A percentile compares a stretch with the other conserved stretches of the same genome.
These are phyloP conservation scores for Gopherus evgoodei DNA, from an alignment of 2,113 vertebrate species.

Conservation along the genomic window DNA sequence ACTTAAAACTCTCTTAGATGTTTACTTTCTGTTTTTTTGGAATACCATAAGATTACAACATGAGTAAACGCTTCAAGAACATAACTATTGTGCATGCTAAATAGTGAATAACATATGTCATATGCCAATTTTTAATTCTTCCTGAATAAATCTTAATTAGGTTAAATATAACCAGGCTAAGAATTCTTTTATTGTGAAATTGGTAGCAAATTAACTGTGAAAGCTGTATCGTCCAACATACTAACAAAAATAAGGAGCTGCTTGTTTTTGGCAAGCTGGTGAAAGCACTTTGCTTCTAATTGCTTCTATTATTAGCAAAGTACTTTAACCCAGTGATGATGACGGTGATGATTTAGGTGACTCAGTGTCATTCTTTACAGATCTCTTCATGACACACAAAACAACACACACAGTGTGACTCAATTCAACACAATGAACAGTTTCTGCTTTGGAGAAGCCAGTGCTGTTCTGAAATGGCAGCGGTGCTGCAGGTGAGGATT, in stretches of 20 bases:
- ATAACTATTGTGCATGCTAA: background rate
- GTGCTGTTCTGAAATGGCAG: background rate
- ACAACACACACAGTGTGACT: accelerated
- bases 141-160: slow-evolving; percentile 47
- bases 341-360: slow-evolving; percentile 6
- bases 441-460: accelerated
- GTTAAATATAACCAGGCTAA: slow-evolving; percentile 27
- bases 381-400: accelerated
- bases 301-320: slow-evolving; percentile 46
- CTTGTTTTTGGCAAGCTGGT: background rate
- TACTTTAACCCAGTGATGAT: slow-evolving; percentile 12
- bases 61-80: background rate
- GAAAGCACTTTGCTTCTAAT: background rate
- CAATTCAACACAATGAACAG: background rate
- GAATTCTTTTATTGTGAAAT: background rate
- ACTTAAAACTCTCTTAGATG: background rate
- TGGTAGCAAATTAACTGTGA: slow-evolving; percentile 8
- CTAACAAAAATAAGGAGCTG: background rate
- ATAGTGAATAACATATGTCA: background rate
- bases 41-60: background rate
- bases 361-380: background rate
- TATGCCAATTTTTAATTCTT: slow-evolving; percentile 6
- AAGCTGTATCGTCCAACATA: background rate
- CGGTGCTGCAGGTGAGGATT: background rate
- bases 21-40: background rate